A percentile compares a stretch with the other conserved stretches of the same genome.
Evolutionary conservation across 2,797 vertebrate species (phyloP).

Genomic region (Zenarchopterus dispar): DNA sequence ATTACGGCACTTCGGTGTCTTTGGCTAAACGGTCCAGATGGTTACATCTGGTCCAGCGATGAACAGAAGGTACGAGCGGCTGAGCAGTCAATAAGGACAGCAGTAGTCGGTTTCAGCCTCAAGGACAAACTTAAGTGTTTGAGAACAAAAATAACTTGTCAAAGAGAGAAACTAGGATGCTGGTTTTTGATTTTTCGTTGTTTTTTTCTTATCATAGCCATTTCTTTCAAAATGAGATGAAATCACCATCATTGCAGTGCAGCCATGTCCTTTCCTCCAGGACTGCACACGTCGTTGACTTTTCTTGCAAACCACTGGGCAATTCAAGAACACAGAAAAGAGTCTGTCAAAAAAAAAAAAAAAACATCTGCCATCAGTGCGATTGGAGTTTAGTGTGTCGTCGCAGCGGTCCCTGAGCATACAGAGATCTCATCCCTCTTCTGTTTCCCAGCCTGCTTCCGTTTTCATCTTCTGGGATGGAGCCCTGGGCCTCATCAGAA

Average conservation of each 20-base stretch:
- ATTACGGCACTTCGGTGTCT: neutral
- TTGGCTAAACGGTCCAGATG: neutral
- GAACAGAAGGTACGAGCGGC: neutral
- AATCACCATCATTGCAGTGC: neutral
- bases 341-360: neutral
- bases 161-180: neutral
- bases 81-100: neutral
- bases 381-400: slow-evolving; percentile 41
- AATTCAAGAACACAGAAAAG: slow-evolving; percentile 9
- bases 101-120: neutral
- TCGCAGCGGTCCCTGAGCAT: slow-evolving; percentile 14
- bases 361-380: neutral
- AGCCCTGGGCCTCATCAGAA: slow-evolving; percentile 14
- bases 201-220: neutral
- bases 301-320: neutral
- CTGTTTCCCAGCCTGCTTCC: neutral
- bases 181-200: neutral
- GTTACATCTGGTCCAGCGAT: neutral
- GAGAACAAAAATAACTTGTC: neutral
- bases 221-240: slow-evolving; percentile 7
- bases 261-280: neutral
- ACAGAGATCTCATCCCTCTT: neutral
- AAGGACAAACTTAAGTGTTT: neutral
- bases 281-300: neutral
- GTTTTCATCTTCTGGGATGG: neutral